Evolutionary conservation across 2,888 invertebrate genomes (phyloP).

Genomic region (Lithodes maja): DNA sequence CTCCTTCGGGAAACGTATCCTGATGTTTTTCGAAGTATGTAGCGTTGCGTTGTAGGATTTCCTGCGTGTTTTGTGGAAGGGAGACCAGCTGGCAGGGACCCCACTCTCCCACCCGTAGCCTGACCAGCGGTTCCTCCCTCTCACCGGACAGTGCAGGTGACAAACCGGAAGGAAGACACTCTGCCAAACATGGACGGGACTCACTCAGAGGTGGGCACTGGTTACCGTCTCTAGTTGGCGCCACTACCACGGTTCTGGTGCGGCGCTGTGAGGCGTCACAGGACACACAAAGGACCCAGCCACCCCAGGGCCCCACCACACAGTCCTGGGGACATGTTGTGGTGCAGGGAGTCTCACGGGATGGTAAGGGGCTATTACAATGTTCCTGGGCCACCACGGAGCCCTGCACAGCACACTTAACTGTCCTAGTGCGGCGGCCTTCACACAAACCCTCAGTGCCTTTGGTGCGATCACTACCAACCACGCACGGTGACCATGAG

Average conservation of each 20-base stretch:
- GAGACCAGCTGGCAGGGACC: conserved; percentile 72
- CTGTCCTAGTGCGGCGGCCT: conserved; percentile 40
- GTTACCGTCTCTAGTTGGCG: conserved; percentile 77
- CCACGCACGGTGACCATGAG: conserved; percentile 43
- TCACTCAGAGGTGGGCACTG: conserved; percentile 78
- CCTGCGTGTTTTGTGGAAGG: not conserved
- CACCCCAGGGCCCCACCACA: conserved; percentile 73
- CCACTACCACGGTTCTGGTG: conserved; percentile 78
- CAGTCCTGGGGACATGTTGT: conserved; percentile 73
- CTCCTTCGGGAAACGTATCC: conserved; percentile 60
- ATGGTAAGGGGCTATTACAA: conserved; percentile 42
- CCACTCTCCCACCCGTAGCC: conserved; percentile 73
- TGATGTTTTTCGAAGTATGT: conserved; percentile 22
- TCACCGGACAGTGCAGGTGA: conserved; percentile 17
- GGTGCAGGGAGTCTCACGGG: conserved; percentile 48
- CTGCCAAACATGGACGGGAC: conserved; percentile 77
- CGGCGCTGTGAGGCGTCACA: conserved; percentile 77
- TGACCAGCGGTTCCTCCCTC: conserved; percentile 16
- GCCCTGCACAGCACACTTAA: conserved; percentile 40
- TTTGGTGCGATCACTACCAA: conserved; percentile 8
- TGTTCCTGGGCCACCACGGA: conserved; percentile 22
- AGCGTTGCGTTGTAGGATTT: not conserved
- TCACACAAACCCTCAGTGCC: conserved; percentile 57
- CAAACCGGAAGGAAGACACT: conserved; percentile 32
- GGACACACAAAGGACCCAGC: conserved; percentile 71